Conservation (phyloP, 2,888 invertebrate genomes). For the Dicranocentrus wangi region DNA sequence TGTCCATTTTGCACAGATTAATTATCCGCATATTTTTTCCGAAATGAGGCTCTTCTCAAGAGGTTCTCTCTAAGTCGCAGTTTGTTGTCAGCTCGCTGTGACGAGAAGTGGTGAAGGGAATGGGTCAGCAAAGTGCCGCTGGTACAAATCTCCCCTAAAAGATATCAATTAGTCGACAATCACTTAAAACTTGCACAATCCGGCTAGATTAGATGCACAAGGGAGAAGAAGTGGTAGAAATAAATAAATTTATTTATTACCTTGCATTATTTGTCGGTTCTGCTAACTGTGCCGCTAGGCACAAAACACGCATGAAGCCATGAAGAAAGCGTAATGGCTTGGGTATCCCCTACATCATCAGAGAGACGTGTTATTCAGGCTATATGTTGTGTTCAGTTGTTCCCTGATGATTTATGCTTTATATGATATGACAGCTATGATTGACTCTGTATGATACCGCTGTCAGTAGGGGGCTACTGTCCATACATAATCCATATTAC, state of each 20-base stretch:
- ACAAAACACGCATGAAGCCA: background rate
- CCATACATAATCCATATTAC: slow-evolving; percentile 63
- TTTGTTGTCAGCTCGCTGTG: too few species aligned
- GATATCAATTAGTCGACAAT: slow-evolving; percentile 59
- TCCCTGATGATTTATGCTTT: slow-evolving; percentile 59
- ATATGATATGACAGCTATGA: slow-evolving; percentile 65
- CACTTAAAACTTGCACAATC: slow-evolving; percentile 23
- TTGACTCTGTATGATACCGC: slow-evolving; percentile 67
- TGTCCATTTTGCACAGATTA: too few species aligned
- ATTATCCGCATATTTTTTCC: too few species aligned
- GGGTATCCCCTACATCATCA: too few species aligned
- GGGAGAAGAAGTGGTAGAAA: too few species aligned
- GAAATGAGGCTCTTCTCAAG: too few species aligned
- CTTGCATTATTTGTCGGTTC: slow-evolving; percentile 48
- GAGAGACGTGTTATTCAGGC: background rate
- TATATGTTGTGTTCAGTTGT: background rate
- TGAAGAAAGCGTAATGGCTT: background rate
- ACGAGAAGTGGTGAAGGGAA: too few species aligned
- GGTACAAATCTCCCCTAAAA: background rate
- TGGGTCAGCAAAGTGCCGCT: too few species aligned
- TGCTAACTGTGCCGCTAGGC: slow-evolving; percentile 24
- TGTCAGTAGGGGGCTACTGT: slow-evolving; percentile 67
- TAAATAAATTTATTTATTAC: slow-evolving; percentile 45
- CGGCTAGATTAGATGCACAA: background rate
- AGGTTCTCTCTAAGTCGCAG: too few species aligned